Evolutionary conservation across 2,797 vertebrate genomes (phyloP).

Genomic region (Oreochromis mossambicus): DNA sequence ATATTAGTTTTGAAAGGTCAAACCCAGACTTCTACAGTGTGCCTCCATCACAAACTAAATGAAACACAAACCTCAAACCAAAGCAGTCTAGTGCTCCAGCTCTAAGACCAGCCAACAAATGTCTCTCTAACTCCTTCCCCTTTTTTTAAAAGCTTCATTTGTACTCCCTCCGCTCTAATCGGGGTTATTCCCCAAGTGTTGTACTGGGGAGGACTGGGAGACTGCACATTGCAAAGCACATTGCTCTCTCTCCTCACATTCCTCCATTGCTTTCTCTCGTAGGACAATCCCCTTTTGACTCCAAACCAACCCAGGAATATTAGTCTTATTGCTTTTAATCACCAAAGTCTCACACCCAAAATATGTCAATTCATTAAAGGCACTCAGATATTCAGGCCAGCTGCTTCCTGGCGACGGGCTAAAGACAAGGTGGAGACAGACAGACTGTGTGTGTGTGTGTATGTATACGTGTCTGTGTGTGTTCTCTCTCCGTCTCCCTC

Average conservation of each 20-base stretch:
- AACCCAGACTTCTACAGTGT: constrained; percentile 20
- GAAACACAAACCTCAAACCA: constrained; percentile 48
- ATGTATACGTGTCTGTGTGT: constrained; percentile 21
- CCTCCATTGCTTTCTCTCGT: constrained; percentile 54
- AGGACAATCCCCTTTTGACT: constrained; percentile 73
- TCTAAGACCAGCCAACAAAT: constrained; percentile 21
- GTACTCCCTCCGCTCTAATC: constrained; percentile 56
- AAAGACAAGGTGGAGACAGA: constrained; percentile 87
- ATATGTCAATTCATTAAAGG: constrained; percentile 87
- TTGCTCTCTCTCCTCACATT: constrained; percentile 20
- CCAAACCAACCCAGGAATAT: constrained; percentile 85
- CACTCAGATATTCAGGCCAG: constrained; percentile 90
- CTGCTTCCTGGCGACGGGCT: constrained; percentile 86
- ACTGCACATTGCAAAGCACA: constrained; percentile 50
- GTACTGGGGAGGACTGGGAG: neutral
- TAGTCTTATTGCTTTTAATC: constrained; percentile 90
- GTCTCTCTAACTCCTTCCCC: neutral
- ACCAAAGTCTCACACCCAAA: constrained; percentile 78
- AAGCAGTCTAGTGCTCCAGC: neutral
- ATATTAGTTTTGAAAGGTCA: constrained; percentile 9
- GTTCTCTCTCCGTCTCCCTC: neutral
- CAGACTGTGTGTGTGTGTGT: constrained; percentile 50
- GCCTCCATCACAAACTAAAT: constrained; percentile 43
- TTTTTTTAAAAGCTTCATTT: constrained; percentile 27
- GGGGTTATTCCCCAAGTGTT: constrained; percentile 52